These are phyloP conservation scores for Tholera decimalis DNA, from an alignment of 2,888 invertebrate species.

Conservation along the genomic window DNA sequence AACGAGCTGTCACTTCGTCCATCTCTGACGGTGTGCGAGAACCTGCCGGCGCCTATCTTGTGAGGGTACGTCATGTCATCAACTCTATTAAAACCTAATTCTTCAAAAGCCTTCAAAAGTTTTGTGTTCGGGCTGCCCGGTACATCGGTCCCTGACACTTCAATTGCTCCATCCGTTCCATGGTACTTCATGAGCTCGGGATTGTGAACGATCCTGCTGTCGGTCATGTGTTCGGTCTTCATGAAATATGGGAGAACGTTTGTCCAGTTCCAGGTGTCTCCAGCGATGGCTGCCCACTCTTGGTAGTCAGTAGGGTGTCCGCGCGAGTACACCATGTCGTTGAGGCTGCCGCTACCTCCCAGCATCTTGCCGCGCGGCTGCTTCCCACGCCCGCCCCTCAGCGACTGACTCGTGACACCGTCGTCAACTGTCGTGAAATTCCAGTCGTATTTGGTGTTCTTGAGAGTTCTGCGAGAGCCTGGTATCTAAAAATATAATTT, in stretches of 20 bases:
- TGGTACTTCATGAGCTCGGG: constrained; percentile 76
- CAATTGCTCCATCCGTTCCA: constrained; percentile 78
- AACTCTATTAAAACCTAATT: constrained; percentile 78
- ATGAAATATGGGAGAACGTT: constrained; percentile 81
- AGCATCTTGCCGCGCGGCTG: constrained; percentile 84
- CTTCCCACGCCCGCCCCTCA: constrained; percentile 73
- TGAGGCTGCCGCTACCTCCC: constrained; percentile 83
- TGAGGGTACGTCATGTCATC: constrained; percentile 83
- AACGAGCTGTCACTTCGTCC: constrained; percentile 79
- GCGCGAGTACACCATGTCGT: constrained; percentile 85
- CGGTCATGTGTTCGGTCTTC: constrained; percentile 82
- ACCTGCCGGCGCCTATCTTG: constrained; percentile 79
- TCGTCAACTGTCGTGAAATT: constrained; percentile 82
- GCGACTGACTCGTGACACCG: constrained; percentile 75
- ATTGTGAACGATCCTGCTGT: constrained; percentile 76
- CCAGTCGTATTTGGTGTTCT: constrained; percentile 80
- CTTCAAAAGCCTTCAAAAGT: constrained; percentile 78
- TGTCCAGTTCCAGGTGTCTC: constrained; percentile 79
- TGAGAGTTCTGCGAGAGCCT: constrained; percentile 72
- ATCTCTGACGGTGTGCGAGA: constrained; percentile 80
- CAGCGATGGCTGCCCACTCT: constrained; percentile 78
- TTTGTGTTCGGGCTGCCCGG: constrained; percentile 67
- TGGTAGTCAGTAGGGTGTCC: constrained; percentile 83
- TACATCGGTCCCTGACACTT: constrained; percentile 75
- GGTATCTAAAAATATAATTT: constrained; percentile 74